Evolutionary conservation across 2,888 invertebrate species (phyloP).

Genomic region (Rotaria magnacalcarata): DNA sequence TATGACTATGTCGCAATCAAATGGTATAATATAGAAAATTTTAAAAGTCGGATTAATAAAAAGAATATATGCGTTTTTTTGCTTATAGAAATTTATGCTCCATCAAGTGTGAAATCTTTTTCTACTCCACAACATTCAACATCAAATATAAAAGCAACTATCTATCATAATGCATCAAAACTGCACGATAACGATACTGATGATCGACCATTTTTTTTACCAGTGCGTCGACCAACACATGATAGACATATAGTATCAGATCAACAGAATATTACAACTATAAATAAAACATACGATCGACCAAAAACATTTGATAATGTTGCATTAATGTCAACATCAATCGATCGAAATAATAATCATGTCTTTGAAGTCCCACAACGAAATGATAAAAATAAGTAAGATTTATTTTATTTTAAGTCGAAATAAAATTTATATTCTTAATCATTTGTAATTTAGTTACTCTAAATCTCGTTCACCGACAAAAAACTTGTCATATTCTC

Average conservation of each 20-base stretch:
- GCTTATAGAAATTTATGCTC: neutral
- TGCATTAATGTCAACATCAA: neutral
- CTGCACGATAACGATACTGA: neutral
- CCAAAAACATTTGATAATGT: conserved; percentile 31
- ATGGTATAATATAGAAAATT: neutral
- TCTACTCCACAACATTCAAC: neutral
- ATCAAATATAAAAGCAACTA: neutral
- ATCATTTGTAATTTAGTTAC: neutral
- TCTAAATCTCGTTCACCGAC: neutral
- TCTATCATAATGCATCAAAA: conserved; percentile 33
- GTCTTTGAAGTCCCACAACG: neutral
- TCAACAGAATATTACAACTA: neutral
- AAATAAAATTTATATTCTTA: neutral
- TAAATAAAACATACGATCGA: neutral
- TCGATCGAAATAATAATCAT: conserved; percentile 32
- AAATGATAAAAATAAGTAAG: neutral
- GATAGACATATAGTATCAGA: neutral
- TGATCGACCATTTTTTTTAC: neutral
- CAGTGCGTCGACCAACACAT: neutral
- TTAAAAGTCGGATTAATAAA: too few species aligned
- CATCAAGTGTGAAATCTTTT: neutral
- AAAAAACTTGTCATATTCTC: neutral
- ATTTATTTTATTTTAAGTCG: neutral
- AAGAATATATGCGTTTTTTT: too few species aligned
- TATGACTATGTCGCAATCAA: neutral